Percentiles rank a stretch among this genome's conserved stretches.
phyloP scores from a whole-genome alignment of 2,113 vertebrate species.

The Bos indicus region DNA sequence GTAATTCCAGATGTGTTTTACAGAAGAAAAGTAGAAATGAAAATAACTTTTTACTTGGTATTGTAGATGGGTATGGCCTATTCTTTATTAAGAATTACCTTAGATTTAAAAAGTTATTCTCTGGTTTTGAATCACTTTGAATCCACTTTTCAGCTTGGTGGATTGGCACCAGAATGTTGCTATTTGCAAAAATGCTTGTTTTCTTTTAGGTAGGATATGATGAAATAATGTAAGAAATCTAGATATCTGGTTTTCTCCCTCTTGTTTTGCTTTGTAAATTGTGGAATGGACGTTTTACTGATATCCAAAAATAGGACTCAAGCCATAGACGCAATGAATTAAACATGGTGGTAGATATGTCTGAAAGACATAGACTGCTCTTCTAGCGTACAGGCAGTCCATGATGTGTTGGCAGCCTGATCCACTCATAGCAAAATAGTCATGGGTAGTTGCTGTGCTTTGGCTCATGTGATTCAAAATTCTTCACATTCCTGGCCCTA shows the following conservation, averaged over 20 bases:
- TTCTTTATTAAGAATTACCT: background rate
- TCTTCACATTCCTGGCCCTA: background rate
- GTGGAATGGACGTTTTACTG: background rate
- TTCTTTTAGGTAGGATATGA: background rate
- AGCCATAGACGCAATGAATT: background rate
- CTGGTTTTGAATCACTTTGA: background rate
- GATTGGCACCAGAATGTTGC: too few relatives aligned
- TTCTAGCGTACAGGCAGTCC: background rate
- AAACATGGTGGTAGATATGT: background rate
- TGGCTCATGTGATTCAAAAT: background rate
- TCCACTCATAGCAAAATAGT: background rate
- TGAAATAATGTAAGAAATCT: background rate
- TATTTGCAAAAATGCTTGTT: background rate
- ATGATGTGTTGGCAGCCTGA: background rate
- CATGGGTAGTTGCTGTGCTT: background rate
- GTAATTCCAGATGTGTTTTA: background rate
- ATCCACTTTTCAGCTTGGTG: too few relatives aligned
- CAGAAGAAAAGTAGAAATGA: background rate
- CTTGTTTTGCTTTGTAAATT: background rate
- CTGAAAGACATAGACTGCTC: background rate
- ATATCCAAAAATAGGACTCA: background rate
- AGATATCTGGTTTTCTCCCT: background rate
- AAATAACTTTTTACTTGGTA: background rate
- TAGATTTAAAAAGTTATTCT: background rate
- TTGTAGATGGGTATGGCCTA: background rate